These are phyloP conservation scores for Euphonia xanthogaster DNA, from an alignment of 2,797 vertebrate species.

Conservation along the genomic window DNA sequence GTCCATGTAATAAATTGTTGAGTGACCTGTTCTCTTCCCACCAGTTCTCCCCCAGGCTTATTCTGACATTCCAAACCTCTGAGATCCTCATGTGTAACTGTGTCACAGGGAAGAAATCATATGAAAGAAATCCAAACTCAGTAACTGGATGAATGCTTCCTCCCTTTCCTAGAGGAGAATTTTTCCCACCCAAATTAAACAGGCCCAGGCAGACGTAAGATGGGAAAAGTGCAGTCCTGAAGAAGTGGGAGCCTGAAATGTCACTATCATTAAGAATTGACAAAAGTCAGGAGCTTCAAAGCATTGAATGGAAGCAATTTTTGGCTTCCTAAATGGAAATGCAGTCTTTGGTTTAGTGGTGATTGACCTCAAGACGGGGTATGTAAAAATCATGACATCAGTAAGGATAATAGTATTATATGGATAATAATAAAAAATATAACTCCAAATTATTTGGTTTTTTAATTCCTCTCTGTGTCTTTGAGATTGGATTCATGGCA, in stretches of 20 bases:
- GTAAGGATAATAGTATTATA: background rate
- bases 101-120: background rate
- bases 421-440: background rate
- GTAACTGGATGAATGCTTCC: background rate
- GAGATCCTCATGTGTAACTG: background rate
- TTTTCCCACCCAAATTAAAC: background rate
- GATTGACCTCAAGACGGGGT: background rate
- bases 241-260: background rate
- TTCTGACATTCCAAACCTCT: slow-evolving; percentile 42
- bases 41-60: background rate
- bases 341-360: background rate
- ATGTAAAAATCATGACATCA: background rate
- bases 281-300: background rate
- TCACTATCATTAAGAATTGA: background rate
- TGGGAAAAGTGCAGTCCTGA: background rate
- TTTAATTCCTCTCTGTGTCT: background rate
- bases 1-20: slow-evolving; percentile 47
- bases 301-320: background rate
- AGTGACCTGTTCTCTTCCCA: slow-evolving; percentile 41
- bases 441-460: background rate
- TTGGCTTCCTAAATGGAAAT: background rate
- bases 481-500: background rate
- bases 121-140: background rate
- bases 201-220: background rate
- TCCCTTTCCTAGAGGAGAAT: background rate